phyloP scores from a whole-genome alignment of 2,888 invertebrate species.

The Holacanthella duospinosa region DNA sequence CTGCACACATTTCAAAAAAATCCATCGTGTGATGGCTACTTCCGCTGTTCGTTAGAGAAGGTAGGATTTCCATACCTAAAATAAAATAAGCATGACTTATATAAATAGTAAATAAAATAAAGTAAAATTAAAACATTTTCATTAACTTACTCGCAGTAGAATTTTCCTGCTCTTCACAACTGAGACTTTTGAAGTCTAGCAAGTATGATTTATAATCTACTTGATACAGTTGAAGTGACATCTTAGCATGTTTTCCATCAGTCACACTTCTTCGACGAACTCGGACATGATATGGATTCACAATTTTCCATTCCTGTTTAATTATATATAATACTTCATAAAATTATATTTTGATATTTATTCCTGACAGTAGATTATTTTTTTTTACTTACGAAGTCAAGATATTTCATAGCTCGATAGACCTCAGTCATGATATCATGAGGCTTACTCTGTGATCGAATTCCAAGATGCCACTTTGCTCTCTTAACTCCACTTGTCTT shows the following conservation, averaged over 20 bases:
- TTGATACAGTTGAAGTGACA: conserved; percentile 97
- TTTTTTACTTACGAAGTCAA: conserved; percentile 65
- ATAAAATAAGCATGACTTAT: conserved; percentile 3
- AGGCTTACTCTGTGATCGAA: conserved; percentile 96
- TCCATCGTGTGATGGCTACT: conserved; percentile 90
- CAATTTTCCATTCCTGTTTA: conserved; percentile 86
- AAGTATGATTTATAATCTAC: conserved; percentile 97
- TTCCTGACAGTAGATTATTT: background rate
- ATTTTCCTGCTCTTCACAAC: conserved; percentile 43
- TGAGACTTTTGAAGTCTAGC: conserved; percentile 87
- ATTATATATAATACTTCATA: conserved; percentile 23
- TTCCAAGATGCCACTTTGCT: conserved; percentile 98
- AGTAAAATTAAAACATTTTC: background rate
- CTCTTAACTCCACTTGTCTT: conserved; percentile 65
- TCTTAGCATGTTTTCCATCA: conserved; percentile 79
- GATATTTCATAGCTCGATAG: conserved; percentile 94
- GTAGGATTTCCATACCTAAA: conserved; percentile 30
- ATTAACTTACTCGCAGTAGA: conserved; percentile 28
- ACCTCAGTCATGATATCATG: conserved; percentile 99
- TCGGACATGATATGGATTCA: conserved; percentile 90
- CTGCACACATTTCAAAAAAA: conserved; percentile 99
- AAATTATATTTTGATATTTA: conserved; percentile 6
- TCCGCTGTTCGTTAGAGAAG: conserved; percentile 42
- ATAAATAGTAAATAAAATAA: background rate
- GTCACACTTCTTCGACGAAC: conserved; percentile 81